Conservation (phyloP, 2,113 vertebrate species). For the Coracopsis vasa region DNA sequence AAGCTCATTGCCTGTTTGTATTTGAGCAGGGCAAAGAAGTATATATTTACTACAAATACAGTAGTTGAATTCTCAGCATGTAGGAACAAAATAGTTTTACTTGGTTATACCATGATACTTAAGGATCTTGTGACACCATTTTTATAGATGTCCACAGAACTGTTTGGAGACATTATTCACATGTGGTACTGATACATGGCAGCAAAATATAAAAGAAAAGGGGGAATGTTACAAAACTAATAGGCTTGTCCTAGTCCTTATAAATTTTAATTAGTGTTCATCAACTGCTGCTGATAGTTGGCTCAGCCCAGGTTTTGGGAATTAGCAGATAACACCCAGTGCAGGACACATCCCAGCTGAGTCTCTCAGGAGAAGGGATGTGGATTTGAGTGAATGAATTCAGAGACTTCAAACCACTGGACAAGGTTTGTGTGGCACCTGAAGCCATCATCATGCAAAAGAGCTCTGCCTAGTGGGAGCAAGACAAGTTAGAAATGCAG, state of each 20-base stretch:
- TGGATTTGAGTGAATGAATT: not conserved
- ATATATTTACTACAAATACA: not conserved
- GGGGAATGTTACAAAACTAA: not conserved
- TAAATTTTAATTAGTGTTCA: not conserved
- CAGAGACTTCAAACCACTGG: not conserved
- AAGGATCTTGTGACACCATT: not conserved
- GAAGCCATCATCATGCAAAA: not conserved
- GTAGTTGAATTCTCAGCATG: not conserved
- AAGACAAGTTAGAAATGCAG: not conserved
- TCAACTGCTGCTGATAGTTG: not conserved
- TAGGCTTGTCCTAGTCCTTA: not conserved
- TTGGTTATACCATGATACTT: not conserved
- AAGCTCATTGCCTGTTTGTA: not conserved
- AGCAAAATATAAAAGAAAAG: not conserved
- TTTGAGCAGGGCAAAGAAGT: not conserved
- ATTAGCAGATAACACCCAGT: not conserved
- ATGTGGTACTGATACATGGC: accelerated
- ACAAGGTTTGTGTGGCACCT: not conserved
- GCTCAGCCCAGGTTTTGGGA: not conserved
- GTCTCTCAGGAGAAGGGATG: not conserved
- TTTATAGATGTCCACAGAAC: not conserved
- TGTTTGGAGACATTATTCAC: not conserved
- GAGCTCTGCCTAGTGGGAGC: not conserved
- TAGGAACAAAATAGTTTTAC: not conserved
- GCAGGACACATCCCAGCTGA: not conserved